Evolutionary conservation across 1,140 invertebrate species (phyloP).

Genomic region (Ceratina calcarata): DNA sequence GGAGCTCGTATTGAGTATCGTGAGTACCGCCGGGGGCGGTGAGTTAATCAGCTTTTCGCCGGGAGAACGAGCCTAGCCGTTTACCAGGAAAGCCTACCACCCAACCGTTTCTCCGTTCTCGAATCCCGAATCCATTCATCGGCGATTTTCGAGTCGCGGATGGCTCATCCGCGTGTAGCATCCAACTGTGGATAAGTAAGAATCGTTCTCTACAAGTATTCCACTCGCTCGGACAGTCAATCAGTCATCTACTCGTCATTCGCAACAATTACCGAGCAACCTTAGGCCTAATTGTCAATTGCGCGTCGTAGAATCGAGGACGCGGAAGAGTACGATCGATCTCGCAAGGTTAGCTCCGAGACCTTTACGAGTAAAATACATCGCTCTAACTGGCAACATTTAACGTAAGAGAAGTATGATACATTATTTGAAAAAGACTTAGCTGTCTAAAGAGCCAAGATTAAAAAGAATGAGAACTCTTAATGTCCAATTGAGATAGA

Average conservation of each 20-base stretch:
- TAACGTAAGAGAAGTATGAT: too few species aligned
- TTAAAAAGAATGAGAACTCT: too few species aligned
- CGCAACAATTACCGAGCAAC: conserved; percentile 11
- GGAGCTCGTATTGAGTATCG: conserved; percentile 61
- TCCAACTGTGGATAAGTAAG: neutral
- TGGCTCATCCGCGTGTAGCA: neutral
- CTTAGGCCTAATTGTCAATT: conserved; percentile 31
- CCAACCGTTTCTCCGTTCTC: neutral
- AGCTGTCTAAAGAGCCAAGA: too few species aligned
- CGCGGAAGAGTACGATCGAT: conserved; percentile 23
- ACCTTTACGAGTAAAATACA: neutral
- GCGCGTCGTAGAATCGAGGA: conserved; percentile 24
- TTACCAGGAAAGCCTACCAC: conserved; percentile 13
- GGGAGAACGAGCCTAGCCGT: conserved; percentile 31
- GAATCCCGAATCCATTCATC: neutral
- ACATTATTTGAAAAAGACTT: too few species aligned
- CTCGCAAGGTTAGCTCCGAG: conserved; percentile 14
- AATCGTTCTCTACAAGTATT: neutral
- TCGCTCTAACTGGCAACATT: neutral
- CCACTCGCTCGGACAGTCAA: neutral
- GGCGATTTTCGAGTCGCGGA: neutral
- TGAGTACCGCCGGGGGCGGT: conserved; percentile 50
- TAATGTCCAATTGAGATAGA: too few species aligned
- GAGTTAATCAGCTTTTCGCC: conserved; percentile 60
- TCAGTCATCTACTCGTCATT: too few species aligned